Percentiles rank a stretch among this genome's conserved stretches.
Evolutionary conservation across 2,113 vertebrate species (phyloP).

Genomic region (Neotoma lepida): DNA sequence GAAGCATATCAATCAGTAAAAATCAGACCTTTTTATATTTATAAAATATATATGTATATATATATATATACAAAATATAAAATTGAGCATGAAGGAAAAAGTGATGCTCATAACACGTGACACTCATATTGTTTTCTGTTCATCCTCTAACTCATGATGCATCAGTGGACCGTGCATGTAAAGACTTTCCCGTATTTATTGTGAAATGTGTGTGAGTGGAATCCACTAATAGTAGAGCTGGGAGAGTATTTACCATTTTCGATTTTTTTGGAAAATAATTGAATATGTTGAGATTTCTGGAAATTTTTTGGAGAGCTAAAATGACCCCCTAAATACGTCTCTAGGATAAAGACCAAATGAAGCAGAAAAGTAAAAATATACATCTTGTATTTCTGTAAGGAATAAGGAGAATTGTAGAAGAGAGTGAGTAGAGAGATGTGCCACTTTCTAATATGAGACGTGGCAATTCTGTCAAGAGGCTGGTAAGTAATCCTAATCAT

Average conservation of each 20-base stretch:
- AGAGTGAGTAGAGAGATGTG: not conserved
- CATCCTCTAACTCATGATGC: conserved; percentile 59
- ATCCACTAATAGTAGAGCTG: not conserved
- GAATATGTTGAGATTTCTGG: not conserved
- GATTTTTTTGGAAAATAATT: conserved; percentile 19
- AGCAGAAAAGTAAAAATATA: conserved; percentile 9
- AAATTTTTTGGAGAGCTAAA: conserved; percentile 21
- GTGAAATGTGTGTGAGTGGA: conserved; percentile 8
- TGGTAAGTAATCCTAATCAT: not conserved
- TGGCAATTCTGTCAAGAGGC: not conserved
- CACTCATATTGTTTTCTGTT: conserved; percentile 74
- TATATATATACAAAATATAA: too few species aligned
- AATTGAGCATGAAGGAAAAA: conserved; percentile 76
- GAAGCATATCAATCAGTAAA: conserved; percentile 79
- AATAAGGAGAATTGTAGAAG: not conserved
- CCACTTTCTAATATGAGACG: not conserved
- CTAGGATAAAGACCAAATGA: conserved; percentile 8
- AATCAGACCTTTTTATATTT: conserved; percentile 77
- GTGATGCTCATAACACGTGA: conserved; percentile 72
- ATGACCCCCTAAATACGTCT: not conserved
- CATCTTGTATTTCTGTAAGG: conserved; percentile 30
- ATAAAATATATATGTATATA: too few species aligned
- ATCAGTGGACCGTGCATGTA: conserved; percentile 51
- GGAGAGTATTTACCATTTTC: not conserved
- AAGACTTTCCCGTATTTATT: conserved; percentile 74